Conservation (phyloP, 2,797 vertebrate species). For the Pempheris klunzingeri region DNA sequence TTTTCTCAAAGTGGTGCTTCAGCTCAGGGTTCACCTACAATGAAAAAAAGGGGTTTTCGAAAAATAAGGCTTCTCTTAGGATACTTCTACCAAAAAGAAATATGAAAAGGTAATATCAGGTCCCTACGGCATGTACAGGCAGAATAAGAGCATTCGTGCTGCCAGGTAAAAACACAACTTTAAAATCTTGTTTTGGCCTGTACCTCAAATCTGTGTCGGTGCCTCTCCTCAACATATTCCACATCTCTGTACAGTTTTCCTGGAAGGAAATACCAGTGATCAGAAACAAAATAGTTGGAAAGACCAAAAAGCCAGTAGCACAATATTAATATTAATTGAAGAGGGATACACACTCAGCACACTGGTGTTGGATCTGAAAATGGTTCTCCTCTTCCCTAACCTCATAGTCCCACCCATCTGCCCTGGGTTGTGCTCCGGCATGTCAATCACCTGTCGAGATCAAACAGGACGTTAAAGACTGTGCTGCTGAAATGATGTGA, state of each 20-base stretch:
- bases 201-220: conserved; percentile 96
- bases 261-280: conserved; percentile 65
- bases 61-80: neutral
- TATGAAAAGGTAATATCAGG: neutral
- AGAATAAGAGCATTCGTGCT: neutral
- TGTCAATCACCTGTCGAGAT: conserved; percentile 92
- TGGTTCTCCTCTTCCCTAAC: conserved; percentile 93
- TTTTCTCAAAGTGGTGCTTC: conserved; percentile 90
- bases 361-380: conserved; percentile 91
- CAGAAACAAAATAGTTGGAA: neutral
- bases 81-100: neutral
- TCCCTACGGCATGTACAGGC: neutral
- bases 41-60: neutral
- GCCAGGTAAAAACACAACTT: neutral
- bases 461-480: conserved; percentile 33
- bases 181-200: neutral
- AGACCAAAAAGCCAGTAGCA: neutral
- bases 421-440: conserved; percentile 97
- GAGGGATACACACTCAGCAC: conserved; percentile 87
- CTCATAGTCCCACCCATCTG: conserved; percentile 98
- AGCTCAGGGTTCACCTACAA: conserved; percentile 93
- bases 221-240: conserved; percentile 93
- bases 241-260: conserved; percentile 91
- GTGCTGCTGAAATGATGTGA: conserved; percentile 23
- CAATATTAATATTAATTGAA: neutral